Evolutionary conservation across 2,113 vertebrate genomes (phyloP), one percentile per base, ranked within the genome.

Genomic region (Vireo altiloquus): DNA sequence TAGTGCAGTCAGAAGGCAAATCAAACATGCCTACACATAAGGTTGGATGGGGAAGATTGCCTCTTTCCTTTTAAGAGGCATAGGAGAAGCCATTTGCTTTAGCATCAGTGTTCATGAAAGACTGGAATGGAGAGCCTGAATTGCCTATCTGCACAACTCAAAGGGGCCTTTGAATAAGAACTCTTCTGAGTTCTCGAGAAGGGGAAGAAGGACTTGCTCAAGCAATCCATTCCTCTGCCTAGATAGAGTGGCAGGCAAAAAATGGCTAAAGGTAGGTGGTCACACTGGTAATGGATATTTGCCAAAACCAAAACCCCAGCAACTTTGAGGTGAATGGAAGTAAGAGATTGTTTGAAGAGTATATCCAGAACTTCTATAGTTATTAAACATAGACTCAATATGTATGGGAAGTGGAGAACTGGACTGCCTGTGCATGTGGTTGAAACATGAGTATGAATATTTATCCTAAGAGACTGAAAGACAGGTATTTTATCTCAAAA

Each of bases 1-100:
- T 94, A 95, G 71, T 85, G 87, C 59, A 94, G 60, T 94, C 84
- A 79, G 71, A 96, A 93, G 89, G 74, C 90, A 96, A 96, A 94
- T 96, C 87, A 96, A 94, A 95, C 88, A 91, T 82, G 82, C 54
- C 35, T 92, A 93, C 53, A 42, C 70, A 81, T 92, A 87, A 89
- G 83, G 71, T 56, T 94, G 83, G 71, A 76, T 1, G 2, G 50
- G 25, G 63, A 89, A 87, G 47, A 90, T 81, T 92, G 47, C 39
- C 19, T 83, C n/a, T 90, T 93, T 92, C 44, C 30, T 92, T 92
- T 93, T 52, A 84, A 93, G 60, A 93, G 42, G 47, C 89, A 81
- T 20, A 65, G 89, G 50, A 95, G 46, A 92, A 94, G 24, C 42
- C 3, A 31, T 93, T 85, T 86, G n/a, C 82, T 95, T 87, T 87